These are phyloP conservation scores for Amphiura filiformis DNA, from an alignment of 35 echinoderm and acorn worm species.

Conservation along the genomic window DNA sequence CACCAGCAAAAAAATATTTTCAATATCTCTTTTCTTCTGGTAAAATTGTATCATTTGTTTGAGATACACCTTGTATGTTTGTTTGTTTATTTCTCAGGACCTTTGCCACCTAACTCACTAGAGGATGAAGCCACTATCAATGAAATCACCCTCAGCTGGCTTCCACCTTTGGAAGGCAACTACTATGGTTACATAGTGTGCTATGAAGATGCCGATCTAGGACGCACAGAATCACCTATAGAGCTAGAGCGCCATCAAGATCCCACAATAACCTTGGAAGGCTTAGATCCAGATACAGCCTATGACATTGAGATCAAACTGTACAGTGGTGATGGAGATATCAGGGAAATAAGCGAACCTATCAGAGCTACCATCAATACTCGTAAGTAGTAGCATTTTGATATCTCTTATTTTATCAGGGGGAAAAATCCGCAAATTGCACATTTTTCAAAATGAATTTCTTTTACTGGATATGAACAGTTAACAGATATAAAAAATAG, in stretches of 20 bases:
- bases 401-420: no score
- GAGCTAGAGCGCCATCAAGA: not conserved
- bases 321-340: slow-evolving; percentile 21
- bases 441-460: no score
- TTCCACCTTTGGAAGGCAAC: slow-evolving; percentile 25
- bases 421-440: no score
- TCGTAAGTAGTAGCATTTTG: slow-evolving; percentile 7
- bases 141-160: slow-evolving; percentile 26
- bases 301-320: slow-evolving; percentile 16
- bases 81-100: not conserved
- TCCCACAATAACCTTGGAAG: slow-evolving; percentile 11
- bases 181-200: slow-evolving; percentile 44
- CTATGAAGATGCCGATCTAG: slow-evolving; percentile 10
- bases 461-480: no score
- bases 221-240: slow-evolving; percentile 28
- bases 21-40: no score
- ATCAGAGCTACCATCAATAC: not conserved
- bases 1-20: no score
- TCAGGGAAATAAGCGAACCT: not conserved
- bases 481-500: no score
- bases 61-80: no score
- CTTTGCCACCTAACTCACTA: not conserved
- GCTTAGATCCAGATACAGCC: slow-evolving; percentile 1
- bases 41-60: no score
- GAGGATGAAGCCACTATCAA: not conserved